Evolutionary conservation across 2,888 invertebrate species (phyloP), one percentile per base, ranked within the genome.

Genomic region (Torymus tubicola): DNA sequence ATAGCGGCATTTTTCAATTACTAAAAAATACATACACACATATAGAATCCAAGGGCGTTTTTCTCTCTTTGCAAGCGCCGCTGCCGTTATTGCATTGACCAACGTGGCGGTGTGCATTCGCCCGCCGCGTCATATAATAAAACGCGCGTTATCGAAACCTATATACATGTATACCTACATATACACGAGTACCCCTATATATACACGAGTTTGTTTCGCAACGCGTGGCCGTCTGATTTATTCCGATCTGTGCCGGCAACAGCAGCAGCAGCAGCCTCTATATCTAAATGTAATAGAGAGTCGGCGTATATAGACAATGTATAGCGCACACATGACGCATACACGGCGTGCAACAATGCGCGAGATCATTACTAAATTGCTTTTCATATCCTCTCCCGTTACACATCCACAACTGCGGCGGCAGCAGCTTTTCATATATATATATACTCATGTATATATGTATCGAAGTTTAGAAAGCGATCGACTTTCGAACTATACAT

Each of bases 111-210:
- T 13, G 16, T 18, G 24, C 21, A 21, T 21, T 21, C 21, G 21
- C 21, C 21, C 21, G 21, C 21, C 70, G 50, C 61, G 60, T 72
- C 61, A 50, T 42, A 42, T 16, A 65, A 65, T 65, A 74, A 74
- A 65, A 65, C 21, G 65, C 65, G 74, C 74, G 73, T 73, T 73
- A 73, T 73, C 73, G 64, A 73, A 42, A 8, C 8, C 8, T 42
- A 42, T 31, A 42, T 31, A 3, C 3, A 3, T 31, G 4, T 42
- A 42, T 42, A 42, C 42, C 42, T 42, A 42, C 8, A 42, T 8
- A 42, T 8, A 42, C 10, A 42, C n/a, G n/a, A n/a, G n/a, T n/a
- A n/a, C n/a, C n/a, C n/a, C n/a, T n/a, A 42, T 8, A 42, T 8
- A 42, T 8, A 42, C 67, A 12, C 55, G 24, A 42, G 55, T 16